These are phyloP conservation scores for Tetheella fluctuosa DNA, from an alignment of 2,888 invertebrate species.

Conservation along the genomic window DNA sequence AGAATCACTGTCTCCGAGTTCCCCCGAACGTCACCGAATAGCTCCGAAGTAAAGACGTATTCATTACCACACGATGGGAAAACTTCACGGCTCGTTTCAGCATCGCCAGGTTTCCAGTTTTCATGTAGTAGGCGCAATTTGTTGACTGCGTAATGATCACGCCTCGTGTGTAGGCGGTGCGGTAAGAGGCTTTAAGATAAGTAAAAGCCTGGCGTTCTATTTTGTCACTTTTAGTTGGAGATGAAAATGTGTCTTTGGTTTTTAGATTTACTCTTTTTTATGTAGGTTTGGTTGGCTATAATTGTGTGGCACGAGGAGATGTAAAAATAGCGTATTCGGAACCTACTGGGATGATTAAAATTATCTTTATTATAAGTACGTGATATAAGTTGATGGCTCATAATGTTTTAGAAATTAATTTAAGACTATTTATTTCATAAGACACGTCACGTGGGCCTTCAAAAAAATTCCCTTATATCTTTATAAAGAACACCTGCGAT, in stretches of 20 bases:
- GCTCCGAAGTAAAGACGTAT: neutral
- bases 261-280: too few relatives aligned
- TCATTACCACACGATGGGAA: slow-evolving; percentile 9
- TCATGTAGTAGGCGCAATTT: slow-evolving; percentile 1
- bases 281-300: neutral
- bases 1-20: neutral
- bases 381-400: too few relatives aligned
- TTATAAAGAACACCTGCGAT: too few relatives aligned
- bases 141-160: neutral
- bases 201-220: neutral
- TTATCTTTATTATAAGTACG: too few relatives aligned
- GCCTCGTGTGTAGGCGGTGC: neutral
- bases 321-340: too few relatives aligned
- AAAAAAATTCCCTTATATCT: too few relatives aligned
- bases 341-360: too few relatives aligned
- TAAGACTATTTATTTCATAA: too few relatives aligned
- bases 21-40: neutral
- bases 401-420: too few relatives aligned
- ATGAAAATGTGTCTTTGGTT: neutral
- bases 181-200: neutral
- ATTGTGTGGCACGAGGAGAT: too few relatives aligned
- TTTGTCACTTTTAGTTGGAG: neutral
- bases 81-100: neutral
- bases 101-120: neutral
- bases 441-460: too few relatives aligned